Evolutionary conservation across 30 jellyfish, hydroid and myxozoan species (phyloP), one percentile per base, ranked within the genome.

Genomic region (Morbakka virulenta): DNA sequence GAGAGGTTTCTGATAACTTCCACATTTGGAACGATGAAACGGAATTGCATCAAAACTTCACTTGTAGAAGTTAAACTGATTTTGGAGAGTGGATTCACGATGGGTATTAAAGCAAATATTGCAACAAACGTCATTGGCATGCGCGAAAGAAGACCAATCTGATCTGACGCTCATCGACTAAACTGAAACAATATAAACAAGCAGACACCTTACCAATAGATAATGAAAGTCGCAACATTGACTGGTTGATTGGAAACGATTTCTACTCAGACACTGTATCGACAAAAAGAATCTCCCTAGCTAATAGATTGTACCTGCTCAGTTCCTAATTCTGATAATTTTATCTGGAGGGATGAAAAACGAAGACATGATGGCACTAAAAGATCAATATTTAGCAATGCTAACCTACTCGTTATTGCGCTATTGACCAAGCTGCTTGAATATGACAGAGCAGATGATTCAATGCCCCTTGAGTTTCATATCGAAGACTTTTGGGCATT

Each of bases 11-110:
- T 41, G 3, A 41, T 30, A 14, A 20, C 50, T 28, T 41, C 17
- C 36, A 72, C 82, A 28, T 72, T 72, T 36, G 52, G 84, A n/a
- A n/a, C n/a, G n/a, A n/a, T n/a, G n/a, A n/a, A n/a, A 27, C 79
- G 33, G 24, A 72, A 51, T 25, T 17, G 14, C 24, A 72, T 41
- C 20, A 36, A 26, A 13, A 24, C 78, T 3, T 24, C 63, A n/a
- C 22, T 50, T 13, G 78, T 48, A 4, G 9, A 49, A 22, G 14
- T 41, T 6, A 4, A 20, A 27, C 78, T 72, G 52, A 50, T 47
- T 14, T 47, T 52, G 4, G 51, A 47, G 14, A 28, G 23, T 3
- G 84, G 84, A 41, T 20, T 4, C 50, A 27, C 77, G n/a, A 28
- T 72, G 36, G 13, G 21, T 20, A 31, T 72, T 31, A 48, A 50